phyloP scores from a whole-genome alignment of 2,113 vertebrate genomes.

The Craseonycteris thonglongyai region DNA sequence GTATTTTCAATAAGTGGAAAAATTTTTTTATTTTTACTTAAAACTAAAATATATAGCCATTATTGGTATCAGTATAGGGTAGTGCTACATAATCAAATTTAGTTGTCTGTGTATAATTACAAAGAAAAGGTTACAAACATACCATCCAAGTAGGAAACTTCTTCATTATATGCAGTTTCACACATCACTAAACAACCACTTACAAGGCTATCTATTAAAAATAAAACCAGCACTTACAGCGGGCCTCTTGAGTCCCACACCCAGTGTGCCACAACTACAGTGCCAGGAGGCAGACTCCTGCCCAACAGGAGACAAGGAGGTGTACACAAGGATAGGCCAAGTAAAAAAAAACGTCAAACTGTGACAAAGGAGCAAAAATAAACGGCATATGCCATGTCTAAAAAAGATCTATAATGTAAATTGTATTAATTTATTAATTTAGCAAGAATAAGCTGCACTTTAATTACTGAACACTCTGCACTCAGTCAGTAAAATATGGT shows the following conservation, averaged over 20 bases:
- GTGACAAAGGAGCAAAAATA: constrained; percentile 73
- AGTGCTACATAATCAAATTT: not conserved
- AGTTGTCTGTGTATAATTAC: constrained; percentile 70
- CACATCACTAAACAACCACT: constrained; percentile 72
- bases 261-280: constrained; percentile 88
- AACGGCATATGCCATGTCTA: constrained; percentile 62
- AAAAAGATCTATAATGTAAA: not conserved
- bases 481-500: not conserved
- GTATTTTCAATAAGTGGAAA: not conserved
- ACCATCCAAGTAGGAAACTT: constrained; percentile 67
- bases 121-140: constrained; percentile 59
- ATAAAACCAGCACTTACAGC: constrained; percentile 81
- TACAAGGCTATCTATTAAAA: constrained; percentile 68
- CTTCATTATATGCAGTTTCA: constrained; percentile 63
- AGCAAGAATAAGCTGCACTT: not conserved
- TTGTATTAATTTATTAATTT: not conserved
- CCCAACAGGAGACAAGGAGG: constrained; percentile 80
- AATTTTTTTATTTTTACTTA: not conserved
- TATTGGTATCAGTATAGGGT: not conserved
- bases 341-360: constrained; percentile 74
- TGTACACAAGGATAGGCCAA: constrained; percentile 79
- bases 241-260: constrained; percentile 86
- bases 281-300: constrained; percentile 87
- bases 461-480: not conserved
- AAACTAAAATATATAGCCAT: not conserved